Evolutionary conservation across 1,140 invertebrate species (phyloP).

Genomic region (Druon quercuslanigerum): DNA sequence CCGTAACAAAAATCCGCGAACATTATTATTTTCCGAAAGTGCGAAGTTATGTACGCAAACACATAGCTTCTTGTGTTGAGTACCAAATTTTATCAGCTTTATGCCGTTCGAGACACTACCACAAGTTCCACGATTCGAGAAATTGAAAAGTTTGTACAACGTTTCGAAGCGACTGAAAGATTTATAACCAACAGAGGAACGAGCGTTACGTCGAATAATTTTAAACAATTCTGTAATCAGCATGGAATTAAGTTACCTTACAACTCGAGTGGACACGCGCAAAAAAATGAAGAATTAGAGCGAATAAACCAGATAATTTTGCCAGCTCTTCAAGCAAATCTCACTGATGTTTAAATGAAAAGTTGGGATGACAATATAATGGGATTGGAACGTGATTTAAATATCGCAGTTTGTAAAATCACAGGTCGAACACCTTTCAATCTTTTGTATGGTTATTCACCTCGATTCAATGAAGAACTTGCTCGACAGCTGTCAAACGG

Average conservation of each 20-base stretch:
- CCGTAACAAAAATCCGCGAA: background rate
- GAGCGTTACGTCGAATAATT: too few species aligned
- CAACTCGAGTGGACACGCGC: too few species aligned
- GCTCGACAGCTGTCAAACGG: background rate
- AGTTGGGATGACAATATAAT: slow-evolving; percentile 5
- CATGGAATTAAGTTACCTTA: too few species aligned
- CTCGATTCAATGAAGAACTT: slow-evolving; percentile 33
- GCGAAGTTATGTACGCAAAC: slow-evolving; percentile 31
- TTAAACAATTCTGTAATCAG: too few species aligned
- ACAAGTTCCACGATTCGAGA: background rate
- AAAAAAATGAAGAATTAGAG: background rate
- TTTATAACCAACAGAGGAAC: background rate
- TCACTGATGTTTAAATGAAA: background rate
- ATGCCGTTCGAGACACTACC: background rate
- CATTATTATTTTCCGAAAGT: slow-evolving; percentile 45
- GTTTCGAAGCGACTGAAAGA: slow-evolving; percentile 10
- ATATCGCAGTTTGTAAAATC: slow-evolving; percentile 21
- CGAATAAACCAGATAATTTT: background rate
- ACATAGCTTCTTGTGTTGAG: slow-evolving; percentile 23
- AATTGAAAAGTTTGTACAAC: background rate
- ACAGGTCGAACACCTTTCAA: slow-evolving; percentile 37
- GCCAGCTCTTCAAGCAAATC: background rate
- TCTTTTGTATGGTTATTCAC: slow-evolving; percentile 6
- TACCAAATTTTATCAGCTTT: slow-evolving; percentile 42
- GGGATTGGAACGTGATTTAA: slow-evolving; percentile 33